Conservation (phyloP, 2,113 vertebrate species). For the Lepisosteus osseus region DNA sequence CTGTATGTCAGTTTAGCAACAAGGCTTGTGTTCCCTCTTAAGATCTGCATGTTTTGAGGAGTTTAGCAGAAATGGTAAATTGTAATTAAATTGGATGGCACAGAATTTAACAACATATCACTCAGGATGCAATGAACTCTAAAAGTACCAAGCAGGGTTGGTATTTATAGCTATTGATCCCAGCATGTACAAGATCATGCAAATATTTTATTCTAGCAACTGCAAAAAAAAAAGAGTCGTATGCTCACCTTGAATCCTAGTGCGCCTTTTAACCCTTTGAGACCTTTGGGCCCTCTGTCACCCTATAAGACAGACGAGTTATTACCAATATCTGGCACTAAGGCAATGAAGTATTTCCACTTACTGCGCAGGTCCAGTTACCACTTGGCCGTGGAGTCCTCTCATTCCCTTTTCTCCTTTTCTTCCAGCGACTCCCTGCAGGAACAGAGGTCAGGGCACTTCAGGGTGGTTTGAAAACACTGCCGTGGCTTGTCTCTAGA, state of each 20-base stretch:
- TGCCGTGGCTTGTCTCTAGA: not conserved
- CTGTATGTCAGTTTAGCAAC: too few relatives aligned
- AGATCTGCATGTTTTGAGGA: too few relatives aligned
- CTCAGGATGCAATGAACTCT: too few relatives aligned
- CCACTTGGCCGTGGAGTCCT: constrained; percentile 53
- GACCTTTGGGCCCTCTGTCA: constrained; percentile 62
- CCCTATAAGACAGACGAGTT: constrained; percentile 47
- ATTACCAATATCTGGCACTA: constrained; percentile 20
- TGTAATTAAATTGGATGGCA: too few relatives aligned
- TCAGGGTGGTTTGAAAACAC: not conserved
- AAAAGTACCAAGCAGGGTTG: too few relatives aligned
- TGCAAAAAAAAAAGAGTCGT: not conserved
- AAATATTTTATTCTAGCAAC: too few relatives aligned
- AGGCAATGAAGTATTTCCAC: constrained; percentile 12
- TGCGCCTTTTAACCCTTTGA: constrained; percentile 68
- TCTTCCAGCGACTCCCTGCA: constrained; percentile 55
- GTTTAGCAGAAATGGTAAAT: too few relatives aligned
- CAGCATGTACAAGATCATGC: too few relatives aligned
- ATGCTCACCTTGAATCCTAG: constrained; percentile 63
- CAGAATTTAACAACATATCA: too few relatives aligned
- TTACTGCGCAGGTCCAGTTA: constrained; percentile 32
- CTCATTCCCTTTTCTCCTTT: constrained; percentile 65
- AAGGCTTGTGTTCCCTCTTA: too few relatives aligned
- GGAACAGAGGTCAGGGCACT: constrained; percentile 24
- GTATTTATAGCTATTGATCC: too few relatives aligned